Conservation (phyloP, 1,140 invertebrate genomes). For the Ruditapes philippinarum region DNA sequence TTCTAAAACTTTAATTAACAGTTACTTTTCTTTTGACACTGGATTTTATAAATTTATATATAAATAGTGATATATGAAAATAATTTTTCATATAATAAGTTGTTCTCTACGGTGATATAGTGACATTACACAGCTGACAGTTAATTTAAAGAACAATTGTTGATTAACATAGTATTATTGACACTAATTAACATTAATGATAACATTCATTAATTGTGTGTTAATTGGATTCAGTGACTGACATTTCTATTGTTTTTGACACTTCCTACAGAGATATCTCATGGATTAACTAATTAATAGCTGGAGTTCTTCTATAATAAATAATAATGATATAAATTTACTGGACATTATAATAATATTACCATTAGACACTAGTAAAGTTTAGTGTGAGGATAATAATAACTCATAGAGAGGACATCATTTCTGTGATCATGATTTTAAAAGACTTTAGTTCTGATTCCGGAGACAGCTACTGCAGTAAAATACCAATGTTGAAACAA, state of each 20-base stretch:
- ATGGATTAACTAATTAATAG: neutral
- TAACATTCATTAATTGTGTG: neutral
- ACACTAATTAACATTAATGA: neutral
- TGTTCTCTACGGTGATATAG: neutral
- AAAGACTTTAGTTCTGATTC: constrained; percentile 61
- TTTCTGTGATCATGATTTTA: constrained; percentile 57
- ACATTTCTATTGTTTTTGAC: constrained; percentile 28
- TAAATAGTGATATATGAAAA: too few relatives aligned
- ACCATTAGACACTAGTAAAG: neutral
- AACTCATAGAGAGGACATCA: neutral
- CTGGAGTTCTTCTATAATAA: too few relatives aligned
- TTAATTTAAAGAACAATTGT: neutral
- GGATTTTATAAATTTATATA: too few relatives aligned
- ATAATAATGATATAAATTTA: too few relatives aligned
- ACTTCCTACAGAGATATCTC: neutral
- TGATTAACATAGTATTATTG: neutral
- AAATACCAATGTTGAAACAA: constrained; percentile 63
- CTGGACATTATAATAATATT: too few relatives aligned
- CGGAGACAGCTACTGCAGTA: constrained; percentile 42
- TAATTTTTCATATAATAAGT: neutral
- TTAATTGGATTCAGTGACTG: constrained; percentile 17
- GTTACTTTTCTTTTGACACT: too few relatives aligned
- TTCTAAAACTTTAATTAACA: neutral
- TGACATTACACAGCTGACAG: neutral
- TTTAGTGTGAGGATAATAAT: neutral